phyloP scores from a whole-genome alignment of 2,888 invertebrate genomes.

The Agonopterix subpropinquella region DNA sequence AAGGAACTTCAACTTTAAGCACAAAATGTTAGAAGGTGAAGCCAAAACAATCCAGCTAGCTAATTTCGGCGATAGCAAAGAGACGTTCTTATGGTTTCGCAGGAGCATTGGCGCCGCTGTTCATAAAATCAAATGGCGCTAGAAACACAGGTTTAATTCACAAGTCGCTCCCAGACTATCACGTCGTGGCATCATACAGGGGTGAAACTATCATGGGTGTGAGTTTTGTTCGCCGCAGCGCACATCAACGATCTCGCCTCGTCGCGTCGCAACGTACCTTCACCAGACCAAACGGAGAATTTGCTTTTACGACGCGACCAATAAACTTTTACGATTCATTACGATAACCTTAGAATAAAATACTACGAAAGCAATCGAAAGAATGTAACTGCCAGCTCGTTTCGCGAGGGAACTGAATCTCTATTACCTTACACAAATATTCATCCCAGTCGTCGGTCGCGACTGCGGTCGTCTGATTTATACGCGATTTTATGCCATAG shows the following conservation, averaged over 20 bases:
- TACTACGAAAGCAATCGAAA: slow-evolving; percentile 45
- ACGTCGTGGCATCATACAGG: too few relatives aligned
- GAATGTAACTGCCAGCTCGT: slow-evolving; percentile 34
- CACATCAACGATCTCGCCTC: slow-evolving; percentile 30
- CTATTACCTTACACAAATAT: slow-evolving; percentile 38
- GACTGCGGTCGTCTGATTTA: slow-evolving; percentile 46
- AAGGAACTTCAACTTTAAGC: background rate
- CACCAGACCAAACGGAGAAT: slow-evolving; percentile 39
- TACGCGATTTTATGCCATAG: slow-evolving; percentile 31
- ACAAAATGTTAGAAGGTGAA: slow-evolving; percentile 6
- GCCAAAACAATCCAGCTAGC: slow-evolving; percentile 8
- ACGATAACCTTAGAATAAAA: slow-evolving; percentile 59
- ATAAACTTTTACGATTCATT: slow-evolving; percentile 63
- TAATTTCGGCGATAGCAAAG: slow-evolving; percentile 11
- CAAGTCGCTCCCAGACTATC: background rate
- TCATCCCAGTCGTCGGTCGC: slow-evolving; percentile 26
- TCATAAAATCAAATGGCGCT: slow-evolving; percentile 21
- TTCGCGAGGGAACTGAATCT: slow-evolving; percentile 18
- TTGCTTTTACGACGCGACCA: slow-evolving; percentile 46
- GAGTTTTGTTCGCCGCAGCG: slow-evolving; percentile 22
- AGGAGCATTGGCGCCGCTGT: slow-evolving; percentile 13
- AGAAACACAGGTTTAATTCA: slow-evolving; percentile 13
- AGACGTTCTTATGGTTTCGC: slow-evolving; percentile 9
- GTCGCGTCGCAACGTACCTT: slow-evolving; percentile 22
- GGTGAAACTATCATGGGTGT: background rate